phyloP scores from a whole-genome alignment of 2,113 vertebrate genomes.

The Aptenodytes patagonicus region DNA sequence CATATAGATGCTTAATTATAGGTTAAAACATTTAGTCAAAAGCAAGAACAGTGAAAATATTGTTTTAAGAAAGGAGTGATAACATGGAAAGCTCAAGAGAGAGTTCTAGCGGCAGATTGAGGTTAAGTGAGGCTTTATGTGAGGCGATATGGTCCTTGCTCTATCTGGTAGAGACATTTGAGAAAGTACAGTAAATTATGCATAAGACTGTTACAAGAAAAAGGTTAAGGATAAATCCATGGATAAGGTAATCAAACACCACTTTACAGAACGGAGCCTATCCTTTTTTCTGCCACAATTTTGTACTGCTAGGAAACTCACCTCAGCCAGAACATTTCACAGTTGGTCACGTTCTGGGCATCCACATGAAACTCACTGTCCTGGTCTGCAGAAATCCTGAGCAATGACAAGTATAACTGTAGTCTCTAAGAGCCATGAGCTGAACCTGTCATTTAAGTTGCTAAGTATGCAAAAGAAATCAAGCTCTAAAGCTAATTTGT shows the following conservation, averaged over 20 bases:
- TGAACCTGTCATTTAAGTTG: conserved; percentile 8
- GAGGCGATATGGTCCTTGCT: background rate
- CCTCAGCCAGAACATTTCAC: background rate
- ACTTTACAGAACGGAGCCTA: background rate
- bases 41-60: background rate
- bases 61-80: background rate
- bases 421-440: background rate
- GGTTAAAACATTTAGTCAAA: background rate
- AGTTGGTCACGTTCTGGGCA: background rate
- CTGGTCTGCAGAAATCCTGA: background rate
- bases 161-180: background rate
- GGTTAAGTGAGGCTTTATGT: background rate
- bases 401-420: background rate
- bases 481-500: conserved; percentile 33
- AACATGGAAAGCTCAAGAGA: background rate
- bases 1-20: background rate
- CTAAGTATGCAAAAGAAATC: conserved; percentile 27
- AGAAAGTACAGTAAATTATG: background rate
- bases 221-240: background rate
- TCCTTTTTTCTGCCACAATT: background rate
- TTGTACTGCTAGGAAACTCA: background rate
- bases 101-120: background rate
- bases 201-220: background rate
- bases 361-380: background rate
- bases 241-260: background rate